These are phyloP conservation scores for Glaucidium brasilianum DNA, from an alignment of 2,113 vertebrate genomes.

Conservation along the genomic window DNA sequence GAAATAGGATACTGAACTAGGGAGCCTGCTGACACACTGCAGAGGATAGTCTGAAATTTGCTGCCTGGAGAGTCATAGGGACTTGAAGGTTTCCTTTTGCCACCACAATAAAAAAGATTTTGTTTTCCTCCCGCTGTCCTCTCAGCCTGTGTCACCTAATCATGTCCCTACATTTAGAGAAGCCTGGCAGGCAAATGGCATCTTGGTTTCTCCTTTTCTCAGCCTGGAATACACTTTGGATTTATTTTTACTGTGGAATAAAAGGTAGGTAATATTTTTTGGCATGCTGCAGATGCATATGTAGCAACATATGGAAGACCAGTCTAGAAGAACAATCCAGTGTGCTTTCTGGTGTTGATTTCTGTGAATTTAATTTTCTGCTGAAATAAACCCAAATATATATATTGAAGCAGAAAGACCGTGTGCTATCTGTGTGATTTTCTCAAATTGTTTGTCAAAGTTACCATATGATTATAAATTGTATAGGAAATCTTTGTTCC, in stretches of 20 bases:
- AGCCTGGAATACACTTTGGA: background rate
- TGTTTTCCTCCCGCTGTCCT: background rate
- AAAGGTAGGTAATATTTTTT: background rate
- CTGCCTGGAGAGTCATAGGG: background rate
- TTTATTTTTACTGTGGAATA: background rate
- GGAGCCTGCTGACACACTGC: background rate
- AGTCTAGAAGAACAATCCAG: background rate
- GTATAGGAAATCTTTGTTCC: background rate
- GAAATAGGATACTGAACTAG: background rate
- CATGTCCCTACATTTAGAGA: background rate
- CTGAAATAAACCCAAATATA: background rate
- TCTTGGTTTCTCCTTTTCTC: background rate
- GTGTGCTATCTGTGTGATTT: background rate
- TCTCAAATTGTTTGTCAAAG: background rate
- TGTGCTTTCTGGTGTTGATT: background rate
- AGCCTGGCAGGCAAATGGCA: background rate
- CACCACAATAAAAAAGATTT: background rate
- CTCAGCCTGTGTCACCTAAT: background rate
- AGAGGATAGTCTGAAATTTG: background rate
- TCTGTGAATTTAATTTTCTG: background rate
- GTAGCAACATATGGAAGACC: background rate
- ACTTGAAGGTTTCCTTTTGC: background rate
- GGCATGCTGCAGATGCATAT: background rate
- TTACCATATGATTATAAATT: background rate
- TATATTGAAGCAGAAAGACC: background rate